Conservation (phyloP, 1,140 invertebrate genomes). For the Palaemon carinicauda region DNA sequence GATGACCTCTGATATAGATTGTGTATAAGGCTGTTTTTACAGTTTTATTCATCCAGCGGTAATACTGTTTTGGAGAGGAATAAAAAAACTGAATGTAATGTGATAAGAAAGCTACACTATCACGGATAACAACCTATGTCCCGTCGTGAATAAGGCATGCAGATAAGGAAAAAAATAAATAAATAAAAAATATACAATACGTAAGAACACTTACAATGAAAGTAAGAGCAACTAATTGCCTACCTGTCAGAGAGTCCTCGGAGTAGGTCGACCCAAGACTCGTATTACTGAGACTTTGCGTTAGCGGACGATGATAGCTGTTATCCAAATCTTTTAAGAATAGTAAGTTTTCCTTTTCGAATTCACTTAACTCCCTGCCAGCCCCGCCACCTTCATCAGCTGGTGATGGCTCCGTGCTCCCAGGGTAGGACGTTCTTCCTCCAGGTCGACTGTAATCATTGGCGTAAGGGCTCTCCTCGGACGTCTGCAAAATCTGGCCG, state of each 20-base stretch:
- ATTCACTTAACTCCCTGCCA: conserved; percentile 45
- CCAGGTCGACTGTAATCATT: conserved; percentile 2
- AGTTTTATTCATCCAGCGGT: no score
- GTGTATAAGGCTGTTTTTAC: no score
- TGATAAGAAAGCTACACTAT: no score
- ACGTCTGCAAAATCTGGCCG: conserved; percentile 27
- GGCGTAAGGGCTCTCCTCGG: background rate
- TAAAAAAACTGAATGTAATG: no score
- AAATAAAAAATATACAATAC: background rate
- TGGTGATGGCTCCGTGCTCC: conserved; percentile 3
- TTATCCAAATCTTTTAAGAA: conserved; percentile 50
- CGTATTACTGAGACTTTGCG: conserved; percentile 31
- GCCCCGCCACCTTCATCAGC: background rate
- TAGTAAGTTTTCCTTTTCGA: conserved; percentile 52
- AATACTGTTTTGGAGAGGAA: no score
- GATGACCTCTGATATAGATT: no score
- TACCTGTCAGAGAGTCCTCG: conserved; percentile 53
- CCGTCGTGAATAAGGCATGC: no score
- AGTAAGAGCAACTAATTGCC: no score
- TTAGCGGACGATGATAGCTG: conserved; percentile 43
- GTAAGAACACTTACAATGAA: no score
- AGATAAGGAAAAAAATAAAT: no score
- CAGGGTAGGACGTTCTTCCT: background rate
- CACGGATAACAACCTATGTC: no score
- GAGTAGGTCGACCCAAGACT: conserved; percentile 47